These are phyloP conservation scores for Hanleya hanleyi DNA, from an alignment of 2,888 invertebrate genomes.

Conservation along the genomic window DNA sequence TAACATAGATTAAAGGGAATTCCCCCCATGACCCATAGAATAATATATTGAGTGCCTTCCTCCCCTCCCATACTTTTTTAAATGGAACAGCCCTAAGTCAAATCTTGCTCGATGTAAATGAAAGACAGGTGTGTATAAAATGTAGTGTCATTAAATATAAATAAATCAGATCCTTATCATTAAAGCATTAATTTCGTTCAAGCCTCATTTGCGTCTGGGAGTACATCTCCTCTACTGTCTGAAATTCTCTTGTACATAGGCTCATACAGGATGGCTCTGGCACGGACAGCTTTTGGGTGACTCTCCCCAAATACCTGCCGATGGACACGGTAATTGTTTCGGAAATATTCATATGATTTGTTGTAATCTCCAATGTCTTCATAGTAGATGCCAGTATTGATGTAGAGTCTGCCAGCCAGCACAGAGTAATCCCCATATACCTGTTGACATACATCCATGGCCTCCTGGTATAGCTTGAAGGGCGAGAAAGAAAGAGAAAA, in stretches of 20 bases:
- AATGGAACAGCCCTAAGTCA: too few relatives aligned
- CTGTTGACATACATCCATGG: slow-evolving; percentile 16
- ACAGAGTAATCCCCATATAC: slow-evolving; percentile 29
- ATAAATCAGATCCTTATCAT: too few relatives aligned
- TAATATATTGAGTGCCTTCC: too few relatives aligned
- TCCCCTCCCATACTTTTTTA: too few relatives aligned
- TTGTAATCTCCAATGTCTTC: slow-evolving; percentile 36
- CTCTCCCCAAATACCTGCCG: slow-evolving; percentile 12
- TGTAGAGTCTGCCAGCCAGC: slow-evolving; percentile 33
- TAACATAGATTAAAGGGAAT: too few relatives aligned
- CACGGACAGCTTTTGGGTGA: slow-evolving; percentile 24
- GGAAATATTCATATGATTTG: slow-evolving; percentile 31
- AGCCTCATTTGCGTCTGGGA: neutral
- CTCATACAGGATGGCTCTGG: slow-evolving; percentile 31
- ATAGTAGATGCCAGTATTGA: slow-evolving; percentile 42
- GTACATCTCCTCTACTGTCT: slow-evolving; percentile 12
- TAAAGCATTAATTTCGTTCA: too few relatives aligned
- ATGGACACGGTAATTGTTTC: slow-evolving; percentile 11
- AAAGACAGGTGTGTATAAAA: too few relatives aligned
- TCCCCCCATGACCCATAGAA: too few relatives aligned
- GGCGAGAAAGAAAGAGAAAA: neutral
- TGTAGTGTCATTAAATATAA: too few relatives aligned
- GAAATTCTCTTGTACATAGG: slow-evolving; percentile 33
- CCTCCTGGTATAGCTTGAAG: slow-evolving; percentile 36
- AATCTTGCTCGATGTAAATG: too few relatives aligned